Evolutionary conservation across 1,140 invertebrate species (phyloP), one percentile per base, ranked within the genome.

Genomic region (Drosophila sp.): DNA sequence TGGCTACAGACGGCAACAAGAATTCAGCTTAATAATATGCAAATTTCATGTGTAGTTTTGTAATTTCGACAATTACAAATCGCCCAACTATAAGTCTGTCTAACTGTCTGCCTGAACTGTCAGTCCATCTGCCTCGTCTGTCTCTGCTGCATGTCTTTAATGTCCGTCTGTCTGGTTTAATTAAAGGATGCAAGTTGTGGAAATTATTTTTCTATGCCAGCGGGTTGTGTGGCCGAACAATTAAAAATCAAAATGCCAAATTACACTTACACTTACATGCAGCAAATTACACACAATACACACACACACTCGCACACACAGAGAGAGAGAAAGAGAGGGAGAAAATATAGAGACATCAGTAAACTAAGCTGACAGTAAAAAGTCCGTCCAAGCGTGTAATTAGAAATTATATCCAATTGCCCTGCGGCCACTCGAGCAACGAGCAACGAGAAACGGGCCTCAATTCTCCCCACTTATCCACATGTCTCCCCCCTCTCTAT

Each of bases 311-410:
- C 48, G 14, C 16, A 9, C 13, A 40, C 50, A 45, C 21, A 38
- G 13, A 43, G n/a, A 57, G 18, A 51, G 11, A 53, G 18, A 66
- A 29, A 54, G 0, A 3, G 5, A 61, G n/a, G n/a, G 16, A 40
- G 1, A 58, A 70, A 46, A 72, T 84, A 84, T 84, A 86, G 79
- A 87, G 82, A 87, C 82, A 89, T 87, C 82, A 83, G 83, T 89
- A 87, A 87, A 87, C 83, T 87, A 87, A 87, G 83, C 82, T 87
- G 82, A 87, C 82, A 89, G 82, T 89, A 87, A 89, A 87, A 87
- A 87, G 82, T 89, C 82, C 83, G 82, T 87, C 82, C 82, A 87
- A 87, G 82, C 82, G 82, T 87, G 83, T 87, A 87, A 87, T 87
- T 87, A 87, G 82, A 87, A 87, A 87, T 87, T 87, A 87, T 87